Conservation (phyloP, 2,888 invertebrate species). For the Julus scanicus region DNA sequence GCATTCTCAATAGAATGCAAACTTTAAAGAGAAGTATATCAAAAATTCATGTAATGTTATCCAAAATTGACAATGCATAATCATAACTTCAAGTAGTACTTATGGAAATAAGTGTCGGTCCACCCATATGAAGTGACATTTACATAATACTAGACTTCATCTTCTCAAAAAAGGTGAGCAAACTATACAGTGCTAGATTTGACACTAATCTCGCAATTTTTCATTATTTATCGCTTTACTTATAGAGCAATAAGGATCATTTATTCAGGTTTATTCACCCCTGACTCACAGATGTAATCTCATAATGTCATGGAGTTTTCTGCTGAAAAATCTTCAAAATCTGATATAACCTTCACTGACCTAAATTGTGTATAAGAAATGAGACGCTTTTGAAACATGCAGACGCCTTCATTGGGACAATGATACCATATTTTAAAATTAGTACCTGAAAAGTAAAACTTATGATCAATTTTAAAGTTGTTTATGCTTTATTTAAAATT, state of each 20-base stretch:
- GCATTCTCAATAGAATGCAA: not conserved
- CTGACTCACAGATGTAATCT: not conserved
- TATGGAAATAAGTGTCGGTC: not conserved
- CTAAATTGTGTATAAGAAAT: not conserved
- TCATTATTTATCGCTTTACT: not conserved
- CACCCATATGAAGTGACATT: not conserved
- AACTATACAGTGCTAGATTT: not conserved
- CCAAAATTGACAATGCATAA: not conserved
- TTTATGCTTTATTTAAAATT: not conserved
- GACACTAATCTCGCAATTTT: not conserved
- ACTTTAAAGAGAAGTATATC: not conserved
- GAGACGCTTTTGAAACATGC: not conserved
- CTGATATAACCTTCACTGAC: constrained; percentile 19
- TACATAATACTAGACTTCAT: not conserved
- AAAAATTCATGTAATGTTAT: not conserved
- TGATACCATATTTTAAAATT: not conserved
- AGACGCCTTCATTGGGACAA: not conserved
- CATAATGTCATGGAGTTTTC: not conserved
- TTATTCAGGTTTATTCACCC: constrained; percentile 14
- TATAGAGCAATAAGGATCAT: not conserved
- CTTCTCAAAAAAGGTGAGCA: not conserved
- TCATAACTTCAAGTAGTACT: not conserved
- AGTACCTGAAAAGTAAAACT: not conserved
- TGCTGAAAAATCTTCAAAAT: not conserved
- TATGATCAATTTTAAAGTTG: too few relatives aligned